These are phyloP conservation scores for Corapipo altera DNA, from an alignment of 2,113 vertebrate species.

Conservation along the genomic window DNA sequence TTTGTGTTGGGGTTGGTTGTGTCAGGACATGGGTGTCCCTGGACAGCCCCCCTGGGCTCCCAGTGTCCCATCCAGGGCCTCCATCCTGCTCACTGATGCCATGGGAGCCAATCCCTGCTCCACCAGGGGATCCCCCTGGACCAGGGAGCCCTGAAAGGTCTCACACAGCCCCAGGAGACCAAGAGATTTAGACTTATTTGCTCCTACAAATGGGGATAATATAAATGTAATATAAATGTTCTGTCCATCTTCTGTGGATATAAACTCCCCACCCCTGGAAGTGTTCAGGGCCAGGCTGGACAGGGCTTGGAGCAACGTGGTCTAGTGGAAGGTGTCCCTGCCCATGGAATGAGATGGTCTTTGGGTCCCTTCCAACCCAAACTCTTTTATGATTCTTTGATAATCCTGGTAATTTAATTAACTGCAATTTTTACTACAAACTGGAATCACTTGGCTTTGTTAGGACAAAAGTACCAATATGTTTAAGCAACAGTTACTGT, in stretches of 20 bases:
- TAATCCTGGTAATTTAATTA: not conserved
- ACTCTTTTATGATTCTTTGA: not conserved
- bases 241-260: not conserved
- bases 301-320: not conserved
- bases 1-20: not conserved
- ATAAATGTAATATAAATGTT: not conserved
- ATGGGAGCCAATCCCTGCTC: fast-evolving
- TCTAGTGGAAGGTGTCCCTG: not conserved
- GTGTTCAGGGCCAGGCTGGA: not conserved
- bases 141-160: not conserved
- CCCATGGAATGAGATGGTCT: not conserved
- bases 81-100: not conserved
- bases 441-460: not conserved
- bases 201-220: not conserved
- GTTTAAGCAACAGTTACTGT: not conserved
- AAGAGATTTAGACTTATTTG: not conserved
- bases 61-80: not conserved
- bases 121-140: fast-evolving
- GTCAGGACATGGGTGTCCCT: not conserved
- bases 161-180: not conserved
- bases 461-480: not conserved
- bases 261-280: not conserved
- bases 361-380: not conserved
- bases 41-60: not conserved
- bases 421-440: not conserved